phyloP scores from a whole-genome alignment of 2,113 vertebrate genomes.

The Albula glossodonta region DNA sequence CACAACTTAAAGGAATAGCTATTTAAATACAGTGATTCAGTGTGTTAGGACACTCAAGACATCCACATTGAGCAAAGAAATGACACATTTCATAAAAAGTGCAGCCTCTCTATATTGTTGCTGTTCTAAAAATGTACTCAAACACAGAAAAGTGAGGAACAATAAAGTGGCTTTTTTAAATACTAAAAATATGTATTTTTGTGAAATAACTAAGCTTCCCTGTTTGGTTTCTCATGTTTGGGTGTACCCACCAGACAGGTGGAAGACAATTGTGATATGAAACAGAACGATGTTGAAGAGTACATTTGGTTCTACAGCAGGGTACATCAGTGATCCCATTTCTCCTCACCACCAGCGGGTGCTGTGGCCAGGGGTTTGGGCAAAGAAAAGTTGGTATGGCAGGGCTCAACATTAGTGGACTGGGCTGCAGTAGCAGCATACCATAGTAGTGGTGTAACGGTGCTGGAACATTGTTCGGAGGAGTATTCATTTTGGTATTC shows the following conservation, averaged over 20 bases:
- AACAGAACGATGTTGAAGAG: neutral
- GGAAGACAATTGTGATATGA: neutral
- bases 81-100: neutral
- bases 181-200: neutral
- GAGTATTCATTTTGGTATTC: too few species aligned
- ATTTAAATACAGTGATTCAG: constrained; percentile 6
- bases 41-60: neutral
- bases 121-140: neutral
- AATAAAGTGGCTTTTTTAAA: neutral
- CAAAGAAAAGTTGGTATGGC: too few species aligned
- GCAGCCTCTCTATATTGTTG: neutral
- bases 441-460: too few species aligned
- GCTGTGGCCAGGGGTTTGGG: neutral
- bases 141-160: neutral
- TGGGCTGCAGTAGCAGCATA: too few species aligned
- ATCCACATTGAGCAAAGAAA: constrained; percentile 6
- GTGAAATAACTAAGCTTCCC: neutral
- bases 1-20: constrained; percentile 7
- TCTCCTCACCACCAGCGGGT: neutral
- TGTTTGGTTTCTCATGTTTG: neutral
- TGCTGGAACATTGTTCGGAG: too few species aligned
- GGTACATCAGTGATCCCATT: neutral
- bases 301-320: neutral
- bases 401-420: too few species aligned
- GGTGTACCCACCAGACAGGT: neutral